Base-by-base conservation (phyloP, 2,888 invertebrate genomes). In the Erebia palarica region DNA sequence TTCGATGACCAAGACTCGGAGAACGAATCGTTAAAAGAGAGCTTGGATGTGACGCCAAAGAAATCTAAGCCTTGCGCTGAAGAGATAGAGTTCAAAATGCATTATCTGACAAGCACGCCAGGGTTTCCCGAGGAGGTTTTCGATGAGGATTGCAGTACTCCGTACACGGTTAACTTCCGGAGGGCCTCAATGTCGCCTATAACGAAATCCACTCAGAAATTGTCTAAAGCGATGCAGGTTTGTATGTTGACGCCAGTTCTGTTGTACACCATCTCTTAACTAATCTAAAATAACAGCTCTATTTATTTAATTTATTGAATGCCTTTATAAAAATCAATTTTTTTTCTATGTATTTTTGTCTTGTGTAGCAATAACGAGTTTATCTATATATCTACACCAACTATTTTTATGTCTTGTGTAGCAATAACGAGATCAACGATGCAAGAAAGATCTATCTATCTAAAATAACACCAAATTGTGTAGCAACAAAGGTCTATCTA, bases 221-320 rank as follows among this genome's bases (percentile, higher is more conserved):
- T 97, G 95, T 96, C 96, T 1, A 96, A 96, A 85, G 96, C 97
- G 47, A 97, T 97, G 97, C 97, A 97, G 96, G 97, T 97, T 94
- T 90, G 93, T 88, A 21, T 73, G 49, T 67, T 70, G 75, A 44
- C 7, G 16, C 11, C 16, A 44, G 18, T 61, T 61, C 44, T 5
- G 61, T 47, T 18, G 61, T 16, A 16, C 16, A 16, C n/a, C 8
- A 53, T 16, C 1, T 13, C 14, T n/a, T 5, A n/a, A 51, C 16
- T 53, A 3, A 55, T 11, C 10, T 53, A 16, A 18, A 18, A 16
- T 14, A 3, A 44, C 47, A 27, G 4, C 2, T 4, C 4, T 4
- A n/a, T n/a, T n/a, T n/a, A n/a, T n/a, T n/a, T n/a, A n/a, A n/a
- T n/a, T n/a, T n/a, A n/a, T n/a, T n/a, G n/a, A n/a, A n/a, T n/a